A percentile compares a stretch with the other conserved stretches of the same genome.
phyloP scores from a whole-genome alignment of 2,888 invertebrate species.

The Hypsopygia costalis region DNA sequence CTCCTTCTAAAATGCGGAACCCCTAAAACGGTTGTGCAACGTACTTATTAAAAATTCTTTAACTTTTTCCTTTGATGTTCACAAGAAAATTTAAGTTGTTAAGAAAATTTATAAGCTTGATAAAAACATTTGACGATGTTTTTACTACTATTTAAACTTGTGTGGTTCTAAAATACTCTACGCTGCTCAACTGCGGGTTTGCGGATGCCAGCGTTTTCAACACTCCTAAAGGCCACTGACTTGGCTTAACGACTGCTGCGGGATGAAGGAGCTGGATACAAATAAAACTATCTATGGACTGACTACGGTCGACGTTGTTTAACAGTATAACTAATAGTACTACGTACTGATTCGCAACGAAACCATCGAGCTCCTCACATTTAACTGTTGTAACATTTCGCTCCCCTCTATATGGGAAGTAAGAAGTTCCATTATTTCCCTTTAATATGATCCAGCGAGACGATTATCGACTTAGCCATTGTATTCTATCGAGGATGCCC shows the following conservation, averaged over 20 bases:
- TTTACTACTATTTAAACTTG: constrained; percentile 20
- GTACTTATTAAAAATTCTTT: constrained; percentile 30
- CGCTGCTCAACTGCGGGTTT: too few species aligned
- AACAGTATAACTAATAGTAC: too few species aligned
- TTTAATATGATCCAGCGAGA: constrained; percentile 36
- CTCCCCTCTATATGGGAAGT: constrained; percentile 24
- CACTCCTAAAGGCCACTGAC: too few species aligned
- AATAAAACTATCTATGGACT: too few species aligned
- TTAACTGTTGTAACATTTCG: constrained; percentile 27
- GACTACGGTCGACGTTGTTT: too few species aligned
- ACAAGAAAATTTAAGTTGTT: constrained; percentile 9
- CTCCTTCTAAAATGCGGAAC: too few species aligned
- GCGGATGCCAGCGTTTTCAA: too few species aligned
- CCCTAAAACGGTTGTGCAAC: constrained; percentile 21
- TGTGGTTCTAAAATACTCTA: too few species aligned
- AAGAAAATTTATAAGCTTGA: constrained; percentile 4
- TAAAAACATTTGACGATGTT: constrained; percentile 19
- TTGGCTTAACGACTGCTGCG: too few species aligned
- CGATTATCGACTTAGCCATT: constrained; percentile 37
- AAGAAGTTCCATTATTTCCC: constrained; percentile 38
- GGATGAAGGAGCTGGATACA: too few species aligned
- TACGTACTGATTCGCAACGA: too few species aligned
- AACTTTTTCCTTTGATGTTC: constrained; percentile 27
- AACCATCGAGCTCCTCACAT: too few species aligned
- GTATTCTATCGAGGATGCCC: constrained; percentile 29